These are phyloP conservation scores for Discoglossus pictus DNA, from an alignment of 2,797 vertebrate species.

Conservation along the genomic window DNA sequence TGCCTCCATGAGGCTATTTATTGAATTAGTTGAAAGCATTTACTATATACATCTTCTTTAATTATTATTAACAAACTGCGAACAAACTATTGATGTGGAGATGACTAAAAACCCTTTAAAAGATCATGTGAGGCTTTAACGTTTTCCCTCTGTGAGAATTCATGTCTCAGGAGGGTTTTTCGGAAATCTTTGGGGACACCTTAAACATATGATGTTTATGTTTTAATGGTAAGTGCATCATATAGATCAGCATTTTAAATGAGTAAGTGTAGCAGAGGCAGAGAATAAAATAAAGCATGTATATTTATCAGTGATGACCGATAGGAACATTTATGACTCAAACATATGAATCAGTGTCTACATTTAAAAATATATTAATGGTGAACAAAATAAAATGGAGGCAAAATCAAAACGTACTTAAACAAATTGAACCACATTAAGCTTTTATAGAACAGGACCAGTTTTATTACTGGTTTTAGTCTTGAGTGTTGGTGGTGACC, in stretches of 20 bases:
- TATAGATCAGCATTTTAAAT: slow-evolving; percentile 39
- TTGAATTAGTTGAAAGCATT: slow-evolving; percentile 35
- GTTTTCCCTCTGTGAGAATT: slow-evolving; percentile 14
- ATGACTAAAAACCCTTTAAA: slow-evolving; percentile 9
- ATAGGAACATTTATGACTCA: background rate
- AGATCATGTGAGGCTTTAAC: slow-evolving; percentile 13
- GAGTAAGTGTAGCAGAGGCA: background rate
- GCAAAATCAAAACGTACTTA: background rate
- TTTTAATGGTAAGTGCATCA: slow-evolving; percentile 47
- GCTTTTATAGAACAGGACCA: too few relatives aligned
- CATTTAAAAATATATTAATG: too few relatives aligned
- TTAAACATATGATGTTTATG: slow-evolving; percentile 29
- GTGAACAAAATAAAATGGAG: too few relatives aligned
- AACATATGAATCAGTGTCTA: too few relatives aligned
- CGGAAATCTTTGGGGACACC: slow-evolving; percentile 17
- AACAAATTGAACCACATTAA: background rate
- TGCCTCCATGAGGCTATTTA: slow-evolving; percentile 16
- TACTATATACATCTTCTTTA: slow-evolving; percentile 34
- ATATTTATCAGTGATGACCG: slow-evolving; percentile 9
- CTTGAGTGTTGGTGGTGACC: too few relatives aligned
- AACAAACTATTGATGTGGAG: slow-evolving; percentile 25
- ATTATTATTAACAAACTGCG: slow-evolving; percentile 38
- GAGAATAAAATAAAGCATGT: slow-evolving; percentile 4
- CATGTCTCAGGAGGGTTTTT: slow-evolving; percentile 19
- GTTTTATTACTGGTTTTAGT: too few relatives aligned